These are phyloP conservation scores for Mallotus villosus DNA, from an alignment of 2,797 vertebrate genomes.

Conservation along the genomic window DNA sequence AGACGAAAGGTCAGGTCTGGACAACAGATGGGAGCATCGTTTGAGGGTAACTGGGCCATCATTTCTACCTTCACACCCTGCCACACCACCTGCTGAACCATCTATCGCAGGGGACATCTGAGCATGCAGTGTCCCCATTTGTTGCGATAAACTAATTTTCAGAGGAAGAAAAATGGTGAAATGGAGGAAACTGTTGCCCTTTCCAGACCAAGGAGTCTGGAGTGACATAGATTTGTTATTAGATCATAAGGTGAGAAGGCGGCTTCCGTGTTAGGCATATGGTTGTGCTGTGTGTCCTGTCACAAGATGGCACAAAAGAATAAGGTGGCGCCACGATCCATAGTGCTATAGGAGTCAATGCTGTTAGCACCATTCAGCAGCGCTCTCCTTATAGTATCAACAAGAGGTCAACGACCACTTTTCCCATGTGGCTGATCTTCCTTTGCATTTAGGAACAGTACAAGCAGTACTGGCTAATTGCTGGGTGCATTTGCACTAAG, in stretches of 20 bases:
- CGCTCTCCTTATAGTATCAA: constrained; percentile 11
- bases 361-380: neutral
- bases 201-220: constrained; percentile 17
- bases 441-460: constrained; percentile 2
- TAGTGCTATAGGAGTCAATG: neutral
- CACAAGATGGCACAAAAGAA: neutral
- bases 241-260: constrained; percentile 16
- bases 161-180: constrained; percentile 16
- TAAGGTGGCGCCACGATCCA: neutral
- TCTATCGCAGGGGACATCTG: constrained; percentile 5
- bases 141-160: neutral
- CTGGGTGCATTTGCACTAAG: constrained; percentile 1
- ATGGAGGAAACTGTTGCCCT: constrained; percentile 13
- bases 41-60: neutral
- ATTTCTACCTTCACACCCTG: neutral
- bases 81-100: neutral
- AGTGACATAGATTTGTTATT: constrained; percentile 12
- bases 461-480: neutral
- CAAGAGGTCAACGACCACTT: constrained; percentile 12
- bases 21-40: neutral
- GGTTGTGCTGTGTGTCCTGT: neutral
- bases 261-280: neutral
- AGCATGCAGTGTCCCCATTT: constrained; percentile 6
- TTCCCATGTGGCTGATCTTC: neutral
- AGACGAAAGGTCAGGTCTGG: neutral